Percentiles rank a stretch among this genome's conserved stretches.
These are phyloP conservation scores for Minunthozetes semirufus DNA, from an alignment of 2,888 invertebrate species.

Conservation along the genomic window DNA sequence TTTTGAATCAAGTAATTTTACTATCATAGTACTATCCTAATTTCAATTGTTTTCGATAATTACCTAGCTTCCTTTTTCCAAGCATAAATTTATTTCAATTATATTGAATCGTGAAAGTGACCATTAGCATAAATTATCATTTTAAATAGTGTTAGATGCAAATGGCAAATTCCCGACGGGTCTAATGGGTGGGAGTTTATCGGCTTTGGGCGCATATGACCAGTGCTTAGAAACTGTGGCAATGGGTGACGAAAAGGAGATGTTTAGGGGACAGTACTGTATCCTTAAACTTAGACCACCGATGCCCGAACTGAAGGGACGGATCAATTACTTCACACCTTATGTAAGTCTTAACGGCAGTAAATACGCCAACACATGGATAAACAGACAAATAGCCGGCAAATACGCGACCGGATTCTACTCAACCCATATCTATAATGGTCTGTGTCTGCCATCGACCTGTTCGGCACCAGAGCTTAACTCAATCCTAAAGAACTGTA, in stretches of 20 bases:
- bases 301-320: background rate
- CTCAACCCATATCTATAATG: conserved; percentile 25
- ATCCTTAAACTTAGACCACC: conserved; percentile 2
- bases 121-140: no score
- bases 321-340: background rate
- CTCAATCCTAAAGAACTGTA: conserved; percentile 11
- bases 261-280: conserved; percentile 33
- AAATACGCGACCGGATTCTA: background rate
- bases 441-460: conserved; percentile 33
- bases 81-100: no score
- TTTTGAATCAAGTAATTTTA: no score
- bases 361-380: conserved; percentile 9
- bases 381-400: background rate
- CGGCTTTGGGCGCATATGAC: conserved; percentile 33
- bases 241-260: background rate
- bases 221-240: conserved; percentile 32
- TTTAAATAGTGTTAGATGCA: conserved; percentile 31
- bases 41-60: no score
- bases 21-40: no score
- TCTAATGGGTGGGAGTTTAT: conserved; percentile 27
- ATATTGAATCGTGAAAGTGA: no score
- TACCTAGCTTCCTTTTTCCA: no score
- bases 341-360: conserved; percentile 3
- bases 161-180: conserved; percentile 33
- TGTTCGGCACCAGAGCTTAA: conserved; percentile 21